Evolutionary conservation across 2,797 vertebrate genomes (phyloP).

Genomic region (Microctenopoma stevenorrisi): DNA sequence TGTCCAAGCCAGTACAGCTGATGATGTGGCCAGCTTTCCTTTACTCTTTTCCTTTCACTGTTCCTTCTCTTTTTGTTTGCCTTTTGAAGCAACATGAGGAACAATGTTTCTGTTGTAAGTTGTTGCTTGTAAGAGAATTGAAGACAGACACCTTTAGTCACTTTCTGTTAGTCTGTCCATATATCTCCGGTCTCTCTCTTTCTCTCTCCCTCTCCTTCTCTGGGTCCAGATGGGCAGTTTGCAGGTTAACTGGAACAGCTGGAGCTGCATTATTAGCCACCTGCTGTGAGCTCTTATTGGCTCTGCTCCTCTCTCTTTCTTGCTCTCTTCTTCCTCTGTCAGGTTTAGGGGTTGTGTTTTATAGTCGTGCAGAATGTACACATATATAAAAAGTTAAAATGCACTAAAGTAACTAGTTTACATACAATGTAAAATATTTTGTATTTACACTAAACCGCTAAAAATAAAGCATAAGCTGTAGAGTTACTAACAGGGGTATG

Average conservation of each 20-base stretch:
- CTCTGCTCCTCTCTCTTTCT: constrained; percentile 82
- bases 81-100: not conserved
- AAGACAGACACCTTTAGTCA: not conserved
- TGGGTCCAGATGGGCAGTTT: constrained; percentile 98
- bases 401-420: too few species aligned
- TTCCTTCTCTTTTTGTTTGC: constrained; percentile 13
- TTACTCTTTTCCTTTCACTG: constrained; percentile 17
- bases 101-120: not conserved
- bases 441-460: too few species aligned
- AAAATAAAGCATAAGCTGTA: too few species aligned
- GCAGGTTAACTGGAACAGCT: constrained; percentile 99
- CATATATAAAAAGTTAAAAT: too few species aligned
- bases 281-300: constrained; percentile 98
- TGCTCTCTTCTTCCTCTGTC: constrained; percentile 64
- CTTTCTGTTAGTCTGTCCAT: constrained; percentile 17
- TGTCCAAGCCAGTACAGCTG: constrained; percentile 51
- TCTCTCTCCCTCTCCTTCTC: constrained; percentile 50
- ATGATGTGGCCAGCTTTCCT: constrained; percentile 38
- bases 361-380: not conserved
- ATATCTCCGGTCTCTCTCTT: constrained; percentile 13
- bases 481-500: too few species aligned
- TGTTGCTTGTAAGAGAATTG: not conserved
- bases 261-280: constrained; percentile 99
- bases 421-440: too few species aligned
- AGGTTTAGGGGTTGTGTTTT: constrained; percentile 47